A percentile compares a stretch with the other conserved stretches of the same genome.
These are phyloP conservation scores for Thaumatotibia leucotreta DNA, from an alignment of 1,140 invertebrate genomes.

Conservation along the genomic window DNA sequence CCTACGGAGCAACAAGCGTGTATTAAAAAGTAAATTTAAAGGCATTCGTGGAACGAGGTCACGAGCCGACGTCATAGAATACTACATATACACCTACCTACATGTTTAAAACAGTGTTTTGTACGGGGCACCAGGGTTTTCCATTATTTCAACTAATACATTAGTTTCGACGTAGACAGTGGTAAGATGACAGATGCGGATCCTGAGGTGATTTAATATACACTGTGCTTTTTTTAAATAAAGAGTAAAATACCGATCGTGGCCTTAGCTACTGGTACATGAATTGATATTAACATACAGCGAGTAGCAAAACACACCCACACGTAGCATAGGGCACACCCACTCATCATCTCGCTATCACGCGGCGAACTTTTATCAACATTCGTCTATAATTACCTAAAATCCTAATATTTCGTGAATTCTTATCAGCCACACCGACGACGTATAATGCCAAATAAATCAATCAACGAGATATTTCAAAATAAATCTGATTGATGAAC, in stretches of 20 bases:
- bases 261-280: too few species aligned
- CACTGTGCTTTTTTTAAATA: too few species aligned
- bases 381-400: not conserved
- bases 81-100: too few species aligned
- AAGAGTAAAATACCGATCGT: too few species aligned
- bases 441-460: not conserved
- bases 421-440: not conserved
- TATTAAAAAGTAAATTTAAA: not conserved
- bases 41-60: not conserved
- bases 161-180: too few species aligned
- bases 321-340: not conserved
- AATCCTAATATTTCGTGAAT: not conserved
- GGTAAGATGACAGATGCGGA: too few species aligned
- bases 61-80: not conserved
- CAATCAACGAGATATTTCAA: constrained; percentile 3
- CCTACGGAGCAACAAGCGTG: not conserved
- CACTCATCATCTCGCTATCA: not conserved
- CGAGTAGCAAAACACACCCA: too few species aligned
- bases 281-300: too few species aligned
- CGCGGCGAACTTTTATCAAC: not conserved
- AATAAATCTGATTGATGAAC: not conserved
- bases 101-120: too few species aligned
- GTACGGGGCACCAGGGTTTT: too few species aligned
- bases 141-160: too few species aligned
- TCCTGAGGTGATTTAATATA: too few species aligned